Base-by-base conservation (phyloP, 2,888 invertebrate genomes). In the Acanthosoma haemorrhoidale region DNA sequence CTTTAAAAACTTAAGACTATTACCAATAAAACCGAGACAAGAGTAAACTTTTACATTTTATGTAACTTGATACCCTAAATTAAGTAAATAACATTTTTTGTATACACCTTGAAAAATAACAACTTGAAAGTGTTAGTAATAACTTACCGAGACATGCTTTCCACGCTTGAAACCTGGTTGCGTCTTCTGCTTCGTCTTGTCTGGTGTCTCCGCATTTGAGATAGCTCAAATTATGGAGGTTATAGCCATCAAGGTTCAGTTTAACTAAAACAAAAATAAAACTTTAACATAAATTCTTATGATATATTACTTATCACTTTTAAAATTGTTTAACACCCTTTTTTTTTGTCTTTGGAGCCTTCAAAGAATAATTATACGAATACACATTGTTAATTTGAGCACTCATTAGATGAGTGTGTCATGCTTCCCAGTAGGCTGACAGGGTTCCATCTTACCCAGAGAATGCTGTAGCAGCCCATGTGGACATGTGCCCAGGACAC, bases 91-190 rank as follows among this genome's bases (percentile, higher is more conserved):
- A 36, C n/a, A n/a, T 60, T 60, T 29, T n/a, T n/a, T n/a, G n/a
- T n/a, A n/a, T n/a, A n/a, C n/a, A n/a, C n/a, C n/a, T n/a, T n/a
- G 3, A 18, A 8, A 13, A 11, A 60, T 9, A n/a, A n/a, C n/a
- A n/a, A n/a, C n/a, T n/a, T n/a, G n/a, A n/a, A 25, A 15, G 11
- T 41, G 13, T 13, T 16, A 34, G 13, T 29, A 39, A 59, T 57
- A 29, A 58, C 39, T 58, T 39, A 83, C 83, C 92, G 71, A 94
- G 84, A 77, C 92, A 91, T 29, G 92, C 89, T 82, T 94, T 95
- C 96, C 96, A 96, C 0, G 92, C 90, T 80, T 90, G 91, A 81
- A 94, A 96, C 72, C 91, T 85, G 76, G 84, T 79, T 57, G 89
- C 83, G 81, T 91, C 88, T 81, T 91, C 87, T 73, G 85, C 82